Evolutionary conservation across 2,113 vertebrate species (phyloP), one percentile per base, ranked within the genome.

Genomic region (Sphaerodactylus townsendi): DNA sequence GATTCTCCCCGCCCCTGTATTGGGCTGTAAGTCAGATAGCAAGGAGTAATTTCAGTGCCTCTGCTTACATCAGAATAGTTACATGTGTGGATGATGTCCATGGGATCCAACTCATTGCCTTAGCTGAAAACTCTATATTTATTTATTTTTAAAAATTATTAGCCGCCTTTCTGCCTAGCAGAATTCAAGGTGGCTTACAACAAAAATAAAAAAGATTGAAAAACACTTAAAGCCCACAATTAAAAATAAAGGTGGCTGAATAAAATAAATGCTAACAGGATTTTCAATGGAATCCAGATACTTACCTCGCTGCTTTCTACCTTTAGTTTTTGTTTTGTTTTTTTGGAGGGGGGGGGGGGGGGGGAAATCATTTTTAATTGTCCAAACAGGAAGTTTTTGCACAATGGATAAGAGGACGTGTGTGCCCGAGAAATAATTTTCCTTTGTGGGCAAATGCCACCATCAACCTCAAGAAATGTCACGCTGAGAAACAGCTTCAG

Each of bases 231-330:
- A 53, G 50, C 1, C 50, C 50, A 53, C 50, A 53, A 10, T 50
- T 56, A 14, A 0, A 33, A 30, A 56, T 46, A 35, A 1, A 50
- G 41, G 13, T 0, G 2, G 5, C 2, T 0, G 3, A 0, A 23
- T 2, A 6, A 39, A 11, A 0, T 0, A 50, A 50, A 44, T 5
- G 1, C 10, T 0, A 77, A 41, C 0, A 39, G 35, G 17, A 41
- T 19, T 64, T 21, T 46, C 37, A 48, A 1, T 19, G n/a, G 33
- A 7, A 0, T 25, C 50, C 53, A 10, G 28, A 14, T n/a, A 64
- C 77, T 70, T 70, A 35, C 64, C 72, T 74, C 10, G 0, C 0
- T 64, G 28, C 30, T 17, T 33, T 59, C 17, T 19, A 17, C 59
- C 13, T n/a, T 77, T 50, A 66, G 44, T 70, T 65, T 15, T 48